Percentiles rank a stretch among this genome's conserved stretches.
Conservation (phyloP, 64 coral and sea anemone species). For the Cladopsammia gracilis region DNA sequence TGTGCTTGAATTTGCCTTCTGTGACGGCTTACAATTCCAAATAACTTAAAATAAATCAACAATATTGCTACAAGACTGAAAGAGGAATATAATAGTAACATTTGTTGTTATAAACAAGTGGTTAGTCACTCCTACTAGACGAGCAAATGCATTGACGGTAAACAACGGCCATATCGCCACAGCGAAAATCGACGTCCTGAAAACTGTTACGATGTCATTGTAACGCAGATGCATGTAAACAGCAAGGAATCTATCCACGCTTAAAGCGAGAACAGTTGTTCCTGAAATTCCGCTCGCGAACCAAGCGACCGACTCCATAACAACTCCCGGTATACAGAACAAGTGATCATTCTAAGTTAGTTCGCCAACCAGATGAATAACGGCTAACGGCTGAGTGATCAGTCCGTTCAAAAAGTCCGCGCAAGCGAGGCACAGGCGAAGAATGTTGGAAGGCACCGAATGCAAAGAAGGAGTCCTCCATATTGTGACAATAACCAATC, state of each 20-base stretch:
- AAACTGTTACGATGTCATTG: slow-evolving; percentile 11
- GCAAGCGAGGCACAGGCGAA: slow-evolving; percentile 2
- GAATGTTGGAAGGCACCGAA: background rate
- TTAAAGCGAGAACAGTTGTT: slow-evolving; percentile 6
- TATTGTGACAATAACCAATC: slow-evolving; percentile 4
- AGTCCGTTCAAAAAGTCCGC: slow-evolving; percentile 2
- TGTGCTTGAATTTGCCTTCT: background rate
- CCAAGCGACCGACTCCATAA: background rate
- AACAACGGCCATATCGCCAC: background rate
- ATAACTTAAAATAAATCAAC: background rate
- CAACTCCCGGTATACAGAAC: slow-evolving; percentile 8
- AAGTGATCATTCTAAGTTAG: background rate
- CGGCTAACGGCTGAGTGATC: background rate
- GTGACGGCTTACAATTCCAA: background rate
- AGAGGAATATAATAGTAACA: background rate
- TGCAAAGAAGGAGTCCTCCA: background rate
- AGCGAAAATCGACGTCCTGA: background rate
- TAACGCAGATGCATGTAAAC: background rate
- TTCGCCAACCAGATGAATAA: background rate
- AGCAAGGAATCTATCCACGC: slow-evolving; percentile 7
- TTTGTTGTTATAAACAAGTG: background rate
- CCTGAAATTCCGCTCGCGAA: background rate
- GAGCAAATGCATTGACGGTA: background rate
- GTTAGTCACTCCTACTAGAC: background rate
- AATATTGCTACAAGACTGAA: background rate